Evolutionary conservation across 2,113 vertebrate genomes (phyloP), one percentile per base, ranked within the genome.

Genomic region (Sciurus niger): DNA sequence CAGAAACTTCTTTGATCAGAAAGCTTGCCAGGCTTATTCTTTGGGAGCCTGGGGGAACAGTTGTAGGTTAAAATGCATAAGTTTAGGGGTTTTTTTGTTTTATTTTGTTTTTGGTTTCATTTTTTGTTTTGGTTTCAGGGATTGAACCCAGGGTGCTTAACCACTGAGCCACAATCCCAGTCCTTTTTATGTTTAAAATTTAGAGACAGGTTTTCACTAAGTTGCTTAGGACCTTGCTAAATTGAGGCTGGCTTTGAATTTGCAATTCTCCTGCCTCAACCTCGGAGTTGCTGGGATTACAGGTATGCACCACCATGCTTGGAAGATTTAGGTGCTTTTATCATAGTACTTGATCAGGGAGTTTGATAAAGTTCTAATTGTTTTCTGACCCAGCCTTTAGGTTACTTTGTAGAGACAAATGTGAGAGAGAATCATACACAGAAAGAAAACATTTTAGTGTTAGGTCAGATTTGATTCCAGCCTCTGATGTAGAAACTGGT

Each of bases 341-440:
- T 48, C 22, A 43, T 37, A 46, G n/a, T 77, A 24, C 58, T 84
- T 77, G 32, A 16, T 90, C 48, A 68, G 18, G 46, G 46, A 72
- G 10, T 73, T 14, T 77, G 93, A 46, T 25, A 58, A 84, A 48
- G 30, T 77, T 84, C 37, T 22, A 46, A 12, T 51, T 40, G 37
- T 90, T 78, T 34, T 79, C 77, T 78, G 40, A 91, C 13, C 8
- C 32, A 37, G 37, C 18, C 63, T 46, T 46, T 8, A 79, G 40
- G 43, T 79, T 95, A 28, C 73, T 79, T 24, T 95, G 40, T 95
- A 60, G 89, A 65, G 34, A 53, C 85, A 63, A 86, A 22, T 32
- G 53, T n/a, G 51, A 63, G 77, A 55, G 55, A 63, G 46, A 63
- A 43, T 30, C 78, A 28, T 37, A 34, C 13, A 32, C 28, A 84